phyloP scores from a whole-genome alignment of 1,140 invertebrate species.

The Leptestheria dahalacensis region DNA sequence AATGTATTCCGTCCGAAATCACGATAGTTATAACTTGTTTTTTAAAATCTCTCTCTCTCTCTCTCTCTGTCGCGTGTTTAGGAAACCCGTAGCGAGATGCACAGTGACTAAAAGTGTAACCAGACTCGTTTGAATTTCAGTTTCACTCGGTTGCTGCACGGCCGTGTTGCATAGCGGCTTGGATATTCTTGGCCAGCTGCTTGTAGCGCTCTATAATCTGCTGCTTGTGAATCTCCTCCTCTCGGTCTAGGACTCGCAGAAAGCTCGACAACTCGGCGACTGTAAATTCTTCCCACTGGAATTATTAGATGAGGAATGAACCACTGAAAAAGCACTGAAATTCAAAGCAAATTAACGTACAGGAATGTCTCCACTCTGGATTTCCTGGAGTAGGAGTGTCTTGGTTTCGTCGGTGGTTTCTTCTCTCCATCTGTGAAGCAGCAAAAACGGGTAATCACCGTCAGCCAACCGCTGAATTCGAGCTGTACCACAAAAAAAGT shows the following conservation, averaged over 20 bases:
- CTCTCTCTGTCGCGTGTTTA: neutral
- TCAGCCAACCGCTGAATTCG: slow-evolving; percentile 27
- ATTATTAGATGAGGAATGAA: slow-evolving; percentile 18
- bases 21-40: too few relatives aligned
- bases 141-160: neutral
- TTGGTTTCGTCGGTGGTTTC: slow-evolving; percentile 21
- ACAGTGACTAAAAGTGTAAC: neutral
- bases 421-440: slow-evolving; percentile 32
- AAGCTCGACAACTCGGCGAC: slow-evolving; percentile 43
- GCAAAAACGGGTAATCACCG: slow-evolving; percentile 33
- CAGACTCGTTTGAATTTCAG: too few relatives aligned
- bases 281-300: slow-evolving; percentile 44
- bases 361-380: slow-evolving; percentile 42
- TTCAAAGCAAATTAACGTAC: slow-evolving; percentile 31
- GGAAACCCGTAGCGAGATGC: neutral
- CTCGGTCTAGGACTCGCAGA: slow-evolving; percentile 37
- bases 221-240: slow-evolving; percentile 38
- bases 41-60: too few relatives aligned
- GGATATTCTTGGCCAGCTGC: slow-evolving; percentile 5
- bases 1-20: too few relatives aligned
- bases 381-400: slow-evolving; percentile 41
- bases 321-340: neutral
- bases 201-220: slow-evolving; percentile 38
- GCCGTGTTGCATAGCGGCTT: slow-evolving; percentile 11
- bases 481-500: slow-evolving; percentile 16